Percentiles rank a stretch among this genome's conserved stretches.
These are phyloP conservation scores for Palythoa grandis DNA, from an alignment of 92 coral and sea anemone species.

Conservation along the genomic window DNA sequence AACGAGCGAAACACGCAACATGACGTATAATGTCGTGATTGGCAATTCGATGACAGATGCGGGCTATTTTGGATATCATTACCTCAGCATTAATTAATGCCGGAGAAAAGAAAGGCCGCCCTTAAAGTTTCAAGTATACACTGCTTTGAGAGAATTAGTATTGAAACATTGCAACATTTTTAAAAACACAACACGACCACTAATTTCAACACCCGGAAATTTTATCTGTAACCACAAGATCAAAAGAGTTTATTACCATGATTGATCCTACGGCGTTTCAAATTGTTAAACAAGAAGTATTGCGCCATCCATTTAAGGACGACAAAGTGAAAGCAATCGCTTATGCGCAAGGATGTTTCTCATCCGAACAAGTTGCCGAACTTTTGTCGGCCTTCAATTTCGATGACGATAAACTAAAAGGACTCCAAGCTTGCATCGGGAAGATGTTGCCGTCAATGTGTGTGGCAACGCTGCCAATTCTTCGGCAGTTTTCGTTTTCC, in stretches of 20 bases:
- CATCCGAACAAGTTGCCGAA: slow-evolving; percentile 87
- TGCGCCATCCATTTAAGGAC: slow-evolving; percentile 81
- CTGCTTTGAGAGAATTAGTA: neutral
- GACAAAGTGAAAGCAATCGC: slow-evolving; percentile 86
- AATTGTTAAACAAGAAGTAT: slow-evolving; percentile 77
- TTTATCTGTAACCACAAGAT: neutral
- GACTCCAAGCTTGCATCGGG: slow-evolving; percentile 73
- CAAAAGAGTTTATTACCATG: neutral
- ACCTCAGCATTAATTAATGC: neutral
- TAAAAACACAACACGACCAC: neutral
- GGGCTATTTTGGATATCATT: slow-evolving; percentile 18
- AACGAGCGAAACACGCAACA: slow-evolving; percentile 10
- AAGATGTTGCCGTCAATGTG: slow-evolving; percentile 87
- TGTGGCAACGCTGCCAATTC: slow-evolving; percentile 66
- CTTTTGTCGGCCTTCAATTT: slow-evolving; percentile 59
- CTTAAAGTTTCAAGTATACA: neutral
- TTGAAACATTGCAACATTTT: neutral
- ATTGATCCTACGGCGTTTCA: slow-evolving; percentile 86
- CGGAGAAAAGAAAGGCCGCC: neutral
- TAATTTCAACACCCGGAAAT: neutral
- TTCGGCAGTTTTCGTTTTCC: slow-evolving; percentile 70
- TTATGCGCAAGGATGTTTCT: slow-evolving; percentile 81
- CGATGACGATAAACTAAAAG: slow-evolving; percentile 80
- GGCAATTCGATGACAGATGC: slow-evolving; percentile 19
- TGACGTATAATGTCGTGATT: slow-evolving; percentile 29